Base-by-base conservation (phyloP, 2,113 vertebrate species). In the Sporophila hypoxantha region DNA sequence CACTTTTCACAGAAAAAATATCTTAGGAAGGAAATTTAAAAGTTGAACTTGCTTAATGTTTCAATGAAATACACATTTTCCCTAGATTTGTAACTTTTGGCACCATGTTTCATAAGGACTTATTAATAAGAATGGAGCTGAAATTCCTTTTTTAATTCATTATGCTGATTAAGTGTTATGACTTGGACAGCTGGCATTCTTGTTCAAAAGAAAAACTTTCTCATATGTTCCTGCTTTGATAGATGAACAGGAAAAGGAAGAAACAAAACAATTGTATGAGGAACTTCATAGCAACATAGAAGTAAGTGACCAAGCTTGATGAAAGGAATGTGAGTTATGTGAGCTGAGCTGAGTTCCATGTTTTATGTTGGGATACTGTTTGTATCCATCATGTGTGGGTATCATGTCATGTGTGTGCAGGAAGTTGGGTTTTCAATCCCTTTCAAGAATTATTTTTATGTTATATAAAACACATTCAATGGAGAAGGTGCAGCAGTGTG, bases 231-330 rank as follows among this genome's bases (percentile, higher is more conserved):
- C 92, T 94, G 34, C 90, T 76, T 95, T 94, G 85, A 88, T 61
- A 99, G 99, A 98, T 98, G 98, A 99, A 95, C 95, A 96, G 75
- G 99, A 99, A 96, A 97, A 97, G 93, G 98, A 99, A 95, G 98
- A 98, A 97, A 98, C 98, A 50, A 98, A 97, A 50, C 96, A 96
- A 53, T 89, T 98, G 25, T 97, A 98, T n/a, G 32, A 96, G 91
- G 97, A 98, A 90, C 98, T 98, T 88, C 97, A 95, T 90, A 97
- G 95, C 78, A 97, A 87, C 17, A 59, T 98, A 88, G 98, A 99
- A 97, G 98, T 99, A 96, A 97, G 96, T 94, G 32, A 57, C 21
- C 22, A 8, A 68, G 16, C 49, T 60, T 64, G 46, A 19, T 64
- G 25, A 75, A 83, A 81, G 74, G 34, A 8, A 12, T n/a, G 37